These are phyloP conservation scores for Paratilapia polleni DNA, from an alignment of 2,113 vertebrate species.

Conservation along the genomic window DNA sequence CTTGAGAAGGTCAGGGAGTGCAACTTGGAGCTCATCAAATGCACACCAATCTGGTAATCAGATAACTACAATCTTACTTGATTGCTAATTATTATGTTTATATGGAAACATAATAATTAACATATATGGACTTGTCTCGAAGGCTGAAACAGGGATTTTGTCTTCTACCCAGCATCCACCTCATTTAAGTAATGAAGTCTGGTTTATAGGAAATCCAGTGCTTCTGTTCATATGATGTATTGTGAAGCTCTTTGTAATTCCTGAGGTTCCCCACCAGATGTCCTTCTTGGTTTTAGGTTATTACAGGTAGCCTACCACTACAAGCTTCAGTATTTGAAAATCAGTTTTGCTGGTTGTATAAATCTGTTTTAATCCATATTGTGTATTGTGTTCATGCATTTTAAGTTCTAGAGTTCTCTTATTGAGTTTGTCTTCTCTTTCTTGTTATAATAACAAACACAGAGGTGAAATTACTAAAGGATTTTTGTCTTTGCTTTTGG, in stretches of 20 bases:
- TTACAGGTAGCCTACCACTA: neutral
- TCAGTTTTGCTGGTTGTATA: neutral
- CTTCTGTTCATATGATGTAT: neutral
- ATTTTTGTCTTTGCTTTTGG: neutral
- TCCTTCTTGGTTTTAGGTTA: neutral
- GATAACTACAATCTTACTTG: no score
- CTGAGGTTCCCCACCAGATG: conserved; percentile 40
- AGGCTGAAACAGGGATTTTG: neutral
- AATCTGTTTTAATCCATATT: neutral
- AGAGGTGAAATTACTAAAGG: neutral
- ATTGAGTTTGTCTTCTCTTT: neutral
- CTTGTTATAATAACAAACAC: neutral
- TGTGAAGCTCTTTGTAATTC: neutral
- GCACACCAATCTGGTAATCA: neutral
- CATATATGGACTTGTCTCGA: neutral
- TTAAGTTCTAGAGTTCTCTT: neutral
- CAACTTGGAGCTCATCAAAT: neutral
- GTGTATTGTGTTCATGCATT: neutral
- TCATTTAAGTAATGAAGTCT: neutral
- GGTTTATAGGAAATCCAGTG: neutral
- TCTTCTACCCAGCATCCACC: neutral
- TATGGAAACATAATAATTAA: no score
- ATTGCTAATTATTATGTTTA: neutral
- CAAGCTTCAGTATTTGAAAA: neutral
- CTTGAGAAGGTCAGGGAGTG: no score